These are phyloP conservation scores for Stenodera caucasica DNA, from an alignment of 2,888 invertebrate species.

Conservation along the genomic window DNA sequence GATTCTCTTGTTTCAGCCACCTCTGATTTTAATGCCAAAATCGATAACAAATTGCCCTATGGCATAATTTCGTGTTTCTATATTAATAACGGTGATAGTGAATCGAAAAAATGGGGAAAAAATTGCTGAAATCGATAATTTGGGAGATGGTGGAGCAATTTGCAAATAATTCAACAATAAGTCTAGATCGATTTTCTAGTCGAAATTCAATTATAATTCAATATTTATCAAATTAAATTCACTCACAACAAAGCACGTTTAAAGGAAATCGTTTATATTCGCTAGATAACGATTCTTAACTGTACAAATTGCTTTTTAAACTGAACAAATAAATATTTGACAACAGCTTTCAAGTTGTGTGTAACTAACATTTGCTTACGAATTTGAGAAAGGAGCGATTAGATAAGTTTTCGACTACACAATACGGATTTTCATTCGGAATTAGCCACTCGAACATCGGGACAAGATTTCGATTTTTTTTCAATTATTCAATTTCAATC, in stretches of 20 bases:
- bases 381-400: background rate
- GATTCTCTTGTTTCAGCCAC: conserved; percentile 3
- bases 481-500: too few relatives aligned
- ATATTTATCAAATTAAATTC: too few relatives aligned
- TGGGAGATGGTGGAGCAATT: conserved; percentile 6
- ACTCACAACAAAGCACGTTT: too few relatives aligned
- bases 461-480: too few relatives aligned
- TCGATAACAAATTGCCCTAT: conserved; percentile 6
- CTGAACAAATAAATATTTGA: background rate
- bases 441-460: background rate
- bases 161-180: too few relatives aligned
- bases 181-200: too few relatives aligned
- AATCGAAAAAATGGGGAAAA: too few relatives aligned
- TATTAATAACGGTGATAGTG: background rate
- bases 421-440: background rate
- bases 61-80: conserved; percentile 8
- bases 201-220: too few relatives aligned
- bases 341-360: background rate
- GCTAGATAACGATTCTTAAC: conserved; percentile 22
- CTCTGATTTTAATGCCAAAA: conserved; percentile 11
- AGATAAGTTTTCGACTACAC: background rate
- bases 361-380: background rate
- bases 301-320: background rate
- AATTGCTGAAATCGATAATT: too few relatives aligned
- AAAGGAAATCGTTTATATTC: conserved; percentile 17